A percentile compares a stretch with the other conserved stretches of the same genome.
Conservation (phyloP, 2,113 vertebrate species). For the Oceanodroma tethys region DNA sequence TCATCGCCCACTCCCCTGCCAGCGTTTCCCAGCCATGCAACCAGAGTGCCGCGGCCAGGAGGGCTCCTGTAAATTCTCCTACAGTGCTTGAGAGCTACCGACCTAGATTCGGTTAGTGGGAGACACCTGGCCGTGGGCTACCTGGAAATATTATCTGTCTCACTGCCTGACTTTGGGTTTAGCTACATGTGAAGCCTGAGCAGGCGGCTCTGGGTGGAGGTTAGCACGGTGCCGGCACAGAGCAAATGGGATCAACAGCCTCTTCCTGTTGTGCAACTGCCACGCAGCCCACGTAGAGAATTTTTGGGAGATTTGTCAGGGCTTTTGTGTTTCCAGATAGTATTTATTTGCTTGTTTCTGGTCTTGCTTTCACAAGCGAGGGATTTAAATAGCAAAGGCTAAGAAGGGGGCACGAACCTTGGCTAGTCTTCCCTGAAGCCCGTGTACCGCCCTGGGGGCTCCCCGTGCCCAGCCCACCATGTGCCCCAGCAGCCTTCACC, state of each 20-base stretch:
- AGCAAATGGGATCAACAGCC: background rate
- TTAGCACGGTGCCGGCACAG: accelerated
- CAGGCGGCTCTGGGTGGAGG: background rate
- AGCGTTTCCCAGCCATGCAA: background rate
- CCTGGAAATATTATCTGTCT: background rate
- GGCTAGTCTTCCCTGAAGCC: background rate
- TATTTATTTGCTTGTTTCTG: constrained; percentile 10
- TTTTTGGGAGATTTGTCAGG: constrained; percentile 33
- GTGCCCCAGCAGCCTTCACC: background rate
- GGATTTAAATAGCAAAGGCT: background rate
- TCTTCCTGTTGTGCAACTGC: constrained; percentile 31
- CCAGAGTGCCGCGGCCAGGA: background rate
- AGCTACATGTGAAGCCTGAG: background rate
- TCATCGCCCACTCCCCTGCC: background rate
- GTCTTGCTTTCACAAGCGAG: background rate
- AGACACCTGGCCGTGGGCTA: background rate
- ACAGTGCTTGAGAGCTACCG: background rate
- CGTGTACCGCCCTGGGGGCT: accelerated
- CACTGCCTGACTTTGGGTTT: background rate
- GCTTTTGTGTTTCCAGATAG: constrained; percentile 28
- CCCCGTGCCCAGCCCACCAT: background rate
- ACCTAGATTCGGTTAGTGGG: background rate
- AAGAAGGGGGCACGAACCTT: background rate
- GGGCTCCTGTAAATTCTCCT: background rate
- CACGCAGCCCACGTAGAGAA: background rate